Percentiles rank a stretch among this genome's conserved stretches.
phyloP scores from a whole-genome alignment of 2,113 vertebrate species.

The Pelecanus crispus region DNA sequence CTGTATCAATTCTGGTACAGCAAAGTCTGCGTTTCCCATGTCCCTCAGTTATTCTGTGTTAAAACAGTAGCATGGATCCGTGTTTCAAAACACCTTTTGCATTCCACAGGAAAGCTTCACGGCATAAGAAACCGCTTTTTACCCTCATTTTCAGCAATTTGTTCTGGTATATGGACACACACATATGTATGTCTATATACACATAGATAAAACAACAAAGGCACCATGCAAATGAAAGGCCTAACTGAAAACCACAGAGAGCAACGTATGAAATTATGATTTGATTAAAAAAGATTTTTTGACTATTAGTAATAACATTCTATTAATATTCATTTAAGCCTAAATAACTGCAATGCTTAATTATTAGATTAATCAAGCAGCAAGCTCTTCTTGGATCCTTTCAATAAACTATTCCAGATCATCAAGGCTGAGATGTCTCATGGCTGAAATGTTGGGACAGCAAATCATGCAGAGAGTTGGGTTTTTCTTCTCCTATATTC shows the following conservation, averaged over 20 bases:
- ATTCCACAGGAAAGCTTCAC: not conserved
- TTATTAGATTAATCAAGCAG: not conserved
- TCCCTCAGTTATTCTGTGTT: not conserved
- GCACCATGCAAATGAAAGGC: not conserved
- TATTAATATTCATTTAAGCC: not conserved
- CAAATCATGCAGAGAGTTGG: not conserved
- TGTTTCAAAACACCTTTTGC: not conserved
- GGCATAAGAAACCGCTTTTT: not conserved
- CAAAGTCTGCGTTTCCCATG: rapidly evolving
- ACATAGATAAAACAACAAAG: not conserved
- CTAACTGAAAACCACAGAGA: not conserved
- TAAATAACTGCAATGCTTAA: not conserved
- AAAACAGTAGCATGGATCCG: not conserved
- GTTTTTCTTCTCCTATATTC: not conserved
- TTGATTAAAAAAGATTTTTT: not conserved
- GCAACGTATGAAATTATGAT: not conserved
- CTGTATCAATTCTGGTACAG: not conserved
- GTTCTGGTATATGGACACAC: not conserved
- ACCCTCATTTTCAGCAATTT: not conserved
- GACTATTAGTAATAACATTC: not conserved
- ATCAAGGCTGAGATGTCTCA: not conserved
- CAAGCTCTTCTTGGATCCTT: not conserved
- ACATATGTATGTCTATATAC: not conserved
- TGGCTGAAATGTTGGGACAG: not conserved
- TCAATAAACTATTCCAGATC: not conserved